Evolutionary conservation across 2,797 vertebrate genomes (phyloP).

Genomic region (Ctenochaetus hawaiiensis): DNA sequence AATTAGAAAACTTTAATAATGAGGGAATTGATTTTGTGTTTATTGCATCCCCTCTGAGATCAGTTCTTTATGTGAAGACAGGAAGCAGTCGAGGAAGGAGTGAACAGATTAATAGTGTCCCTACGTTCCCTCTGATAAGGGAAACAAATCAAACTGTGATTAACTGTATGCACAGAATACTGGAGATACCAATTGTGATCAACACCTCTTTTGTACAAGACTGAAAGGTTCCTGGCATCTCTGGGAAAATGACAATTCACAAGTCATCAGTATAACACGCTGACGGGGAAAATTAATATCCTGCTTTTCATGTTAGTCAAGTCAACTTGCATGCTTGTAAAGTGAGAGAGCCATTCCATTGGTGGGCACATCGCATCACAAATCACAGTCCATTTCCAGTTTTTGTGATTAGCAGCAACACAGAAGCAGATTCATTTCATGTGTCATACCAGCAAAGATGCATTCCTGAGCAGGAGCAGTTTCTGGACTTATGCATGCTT

Average conservation of each 20-base stretch:
- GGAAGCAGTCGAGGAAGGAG: conserved; percentile 1
- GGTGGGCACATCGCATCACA: not conserved
- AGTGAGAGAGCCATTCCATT: not conserved
- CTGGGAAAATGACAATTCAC: conserved; percentile 17
- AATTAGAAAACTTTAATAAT: not conserved
- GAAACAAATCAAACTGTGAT: conserved; percentile 29
- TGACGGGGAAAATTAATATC: conserved; percentile 24
- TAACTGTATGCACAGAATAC: conserved; percentile 14
- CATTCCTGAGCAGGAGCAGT: not conserved
- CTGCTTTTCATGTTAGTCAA: conserved; percentile 17
- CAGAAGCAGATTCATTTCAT: not conserved
- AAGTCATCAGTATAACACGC: conserved; percentile 10
- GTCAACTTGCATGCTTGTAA: not conserved
- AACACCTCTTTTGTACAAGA: conserved; percentile 14
- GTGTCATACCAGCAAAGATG: too few relatives aligned
- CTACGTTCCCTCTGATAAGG: conserved; percentile 6
- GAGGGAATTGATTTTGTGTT: not conserved
- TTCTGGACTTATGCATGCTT: too few relatives aligned
- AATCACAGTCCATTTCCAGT: not conserved
- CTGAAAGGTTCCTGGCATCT: conserved; percentile 17
- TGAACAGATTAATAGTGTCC: conserved; percentile 22
- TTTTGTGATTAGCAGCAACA: conserved; percentile 1
- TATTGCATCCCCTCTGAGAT: not conserved
- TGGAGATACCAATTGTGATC: conserved; percentile 23
- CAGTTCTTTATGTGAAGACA: conserved; percentile 6